Evolutionary conservation across 2,113 vertebrate species (phyloP).

Genomic region (Todiramphus chloris): DNA sequence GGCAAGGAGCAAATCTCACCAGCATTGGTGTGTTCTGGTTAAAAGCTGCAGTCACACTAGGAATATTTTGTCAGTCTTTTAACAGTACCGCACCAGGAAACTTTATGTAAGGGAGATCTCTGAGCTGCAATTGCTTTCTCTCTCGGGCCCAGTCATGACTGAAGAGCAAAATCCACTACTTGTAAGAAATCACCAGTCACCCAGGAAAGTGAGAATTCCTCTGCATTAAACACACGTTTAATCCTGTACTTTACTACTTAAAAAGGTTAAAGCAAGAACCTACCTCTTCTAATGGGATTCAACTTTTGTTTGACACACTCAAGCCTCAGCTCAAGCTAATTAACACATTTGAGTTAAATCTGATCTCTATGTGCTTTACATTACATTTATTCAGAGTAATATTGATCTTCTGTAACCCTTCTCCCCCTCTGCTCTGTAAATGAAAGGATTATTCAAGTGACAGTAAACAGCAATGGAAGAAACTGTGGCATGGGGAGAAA

Average conservation of each 20-base stretch:
- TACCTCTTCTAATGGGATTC: not conserved
- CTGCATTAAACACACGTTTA: not conserved
- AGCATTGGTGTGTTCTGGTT: not conserved
- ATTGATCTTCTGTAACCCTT: not conserved
- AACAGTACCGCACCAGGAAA: not conserved
- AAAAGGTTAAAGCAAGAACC: not conserved
- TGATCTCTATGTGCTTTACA: not conserved
- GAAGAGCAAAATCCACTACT: not conserved
- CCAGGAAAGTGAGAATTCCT: not conserved
- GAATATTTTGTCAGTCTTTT: not conserved
- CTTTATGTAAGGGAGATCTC: not conserved
- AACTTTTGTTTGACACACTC: not conserved
- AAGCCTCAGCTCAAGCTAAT: not conserved
- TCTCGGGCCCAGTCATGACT: rapidly evolving
- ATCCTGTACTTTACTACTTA: not conserved
- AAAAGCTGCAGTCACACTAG: not conserved
- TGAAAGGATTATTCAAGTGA: not conserved
- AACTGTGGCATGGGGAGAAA: not conserved
- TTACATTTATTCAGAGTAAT: not conserved
- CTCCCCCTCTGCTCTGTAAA: not conserved
- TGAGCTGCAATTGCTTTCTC: not conserved
- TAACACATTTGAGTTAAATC: not conserved
- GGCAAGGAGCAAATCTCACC: not conserved
- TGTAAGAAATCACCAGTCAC: not conserved
- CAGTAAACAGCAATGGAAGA: not conserved